Evolutionary conservation across 2,113 vertebrate species (phyloP).

Genomic region (Scolopax mira): DNA sequence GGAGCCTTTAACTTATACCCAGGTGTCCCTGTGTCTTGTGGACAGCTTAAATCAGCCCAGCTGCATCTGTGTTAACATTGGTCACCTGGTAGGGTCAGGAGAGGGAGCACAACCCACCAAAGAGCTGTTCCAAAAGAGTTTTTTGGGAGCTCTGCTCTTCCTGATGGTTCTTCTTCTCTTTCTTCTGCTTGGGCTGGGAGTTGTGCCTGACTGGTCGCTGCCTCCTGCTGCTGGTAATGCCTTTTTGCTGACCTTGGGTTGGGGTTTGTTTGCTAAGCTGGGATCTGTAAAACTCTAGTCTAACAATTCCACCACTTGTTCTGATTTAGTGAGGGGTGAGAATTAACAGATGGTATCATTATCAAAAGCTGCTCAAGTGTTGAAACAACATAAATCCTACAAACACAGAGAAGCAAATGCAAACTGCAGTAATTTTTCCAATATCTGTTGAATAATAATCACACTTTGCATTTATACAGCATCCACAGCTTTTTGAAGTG

Average conservation of each 20-base stretch:
- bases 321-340: conserved; percentile 32
- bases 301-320: conserved; percentile 38
- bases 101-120: background rate
- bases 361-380: conserved; percentile 65
- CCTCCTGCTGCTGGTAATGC: background rate
- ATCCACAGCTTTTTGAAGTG: conserved; percentile 31
- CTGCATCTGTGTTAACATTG: background rate
- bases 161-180: background rate
- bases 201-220: background rate
- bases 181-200: background rate
- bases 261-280: conserved; percentile 15
- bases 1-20: background rate
- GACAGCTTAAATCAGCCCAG: background rate
- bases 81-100: background rate
- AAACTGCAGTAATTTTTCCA: conserved; percentile 42
- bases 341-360: conserved; percentile 69
- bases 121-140: background rate
- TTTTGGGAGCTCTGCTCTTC: background rate
- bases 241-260: background rate
- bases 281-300: conserved; percentile 1
- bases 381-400: conserved; percentile 55
- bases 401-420: conserved; percentile 52
- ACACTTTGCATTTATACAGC: background rate
- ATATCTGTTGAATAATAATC: conserved; percentile 46
- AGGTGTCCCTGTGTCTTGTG: background rate